Conservation (phyloP, 2,888 invertebrate genomes). For the Monoplex corrugatus region DNA sequence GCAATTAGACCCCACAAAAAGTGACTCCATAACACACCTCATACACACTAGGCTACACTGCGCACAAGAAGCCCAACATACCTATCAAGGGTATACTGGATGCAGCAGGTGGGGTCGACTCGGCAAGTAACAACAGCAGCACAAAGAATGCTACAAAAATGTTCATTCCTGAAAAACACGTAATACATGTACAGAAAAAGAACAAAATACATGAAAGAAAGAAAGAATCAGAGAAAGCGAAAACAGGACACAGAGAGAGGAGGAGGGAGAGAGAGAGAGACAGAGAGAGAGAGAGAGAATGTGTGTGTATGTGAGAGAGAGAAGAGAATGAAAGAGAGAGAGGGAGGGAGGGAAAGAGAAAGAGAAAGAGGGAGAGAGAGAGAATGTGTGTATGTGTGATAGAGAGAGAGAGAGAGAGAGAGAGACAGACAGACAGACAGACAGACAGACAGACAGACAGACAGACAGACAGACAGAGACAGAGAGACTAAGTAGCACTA, state of each 20-base stretch:
- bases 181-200: no score
- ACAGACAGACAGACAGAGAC: neutral
- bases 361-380: neutral
- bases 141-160: conserved; percentile 82
- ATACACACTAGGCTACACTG: no score
- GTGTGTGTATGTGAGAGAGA: neutral
- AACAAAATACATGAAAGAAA: neutral
- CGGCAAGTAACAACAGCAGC: conserved; percentile 79
- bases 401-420: neutral
- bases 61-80: conserved; percentile 55
- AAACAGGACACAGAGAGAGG: neutral
- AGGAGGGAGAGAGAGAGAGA: neutral
- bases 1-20: no score
- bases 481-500: neutral
- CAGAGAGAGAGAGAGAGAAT: neutral
- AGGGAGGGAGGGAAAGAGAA: neutral
- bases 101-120: conserved; percentile 80
- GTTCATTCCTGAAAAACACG: conserved; percentile 78
- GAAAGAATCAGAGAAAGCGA: neutral
- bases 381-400: neutral
- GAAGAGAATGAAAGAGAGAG: neutral
- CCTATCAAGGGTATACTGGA: conserved; percentile 79
- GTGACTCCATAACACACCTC: no score
- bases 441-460: neutral
- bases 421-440: neutral